phyloP scores from a whole-genome alignment of 2,888 invertebrate genomes.

The Leptinotarsa juncta region DNA sequence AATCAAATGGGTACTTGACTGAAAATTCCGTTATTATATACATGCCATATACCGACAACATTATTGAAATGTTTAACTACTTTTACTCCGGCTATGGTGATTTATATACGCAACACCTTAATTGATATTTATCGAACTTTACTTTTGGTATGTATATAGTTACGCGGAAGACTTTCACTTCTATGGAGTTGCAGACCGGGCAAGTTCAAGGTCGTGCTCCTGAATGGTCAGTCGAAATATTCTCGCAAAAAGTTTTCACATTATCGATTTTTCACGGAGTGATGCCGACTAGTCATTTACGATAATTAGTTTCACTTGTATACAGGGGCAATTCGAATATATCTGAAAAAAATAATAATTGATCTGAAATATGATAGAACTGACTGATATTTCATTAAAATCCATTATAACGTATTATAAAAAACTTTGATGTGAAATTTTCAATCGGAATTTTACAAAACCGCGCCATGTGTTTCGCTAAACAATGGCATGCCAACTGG shows the following conservation, averaged over 20 bases:
- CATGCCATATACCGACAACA: no score
- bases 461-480: no score
- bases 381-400: no score
- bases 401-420: no score
- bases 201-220: constrained; percentile 26
- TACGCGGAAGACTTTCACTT: constrained; percentile 42
- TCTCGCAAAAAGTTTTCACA: neutral
- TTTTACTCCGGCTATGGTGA: constrained; percentile 2
- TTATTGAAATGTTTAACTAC: neutral
- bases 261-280: neutral
- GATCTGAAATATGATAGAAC: no score
- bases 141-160: constrained; percentile 33
- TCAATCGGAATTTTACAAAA: no score
- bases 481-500: no score
- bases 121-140: constrained; percentile 31
- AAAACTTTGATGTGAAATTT: no score
- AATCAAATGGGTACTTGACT: no score
- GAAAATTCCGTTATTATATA: no score
- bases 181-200: constrained; percentile 16
- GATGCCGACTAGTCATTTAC: neutral
- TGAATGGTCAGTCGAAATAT: neutral
- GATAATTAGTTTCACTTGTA: neutral
- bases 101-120: constrained; percentile 26
- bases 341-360: no score
- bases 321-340: neutral